Evolutionary conservation across 2,113 vertebrate species (phyloP), one percentile per base, ranked within the genome.

Genomic region (Butorides virescens): DNA sequence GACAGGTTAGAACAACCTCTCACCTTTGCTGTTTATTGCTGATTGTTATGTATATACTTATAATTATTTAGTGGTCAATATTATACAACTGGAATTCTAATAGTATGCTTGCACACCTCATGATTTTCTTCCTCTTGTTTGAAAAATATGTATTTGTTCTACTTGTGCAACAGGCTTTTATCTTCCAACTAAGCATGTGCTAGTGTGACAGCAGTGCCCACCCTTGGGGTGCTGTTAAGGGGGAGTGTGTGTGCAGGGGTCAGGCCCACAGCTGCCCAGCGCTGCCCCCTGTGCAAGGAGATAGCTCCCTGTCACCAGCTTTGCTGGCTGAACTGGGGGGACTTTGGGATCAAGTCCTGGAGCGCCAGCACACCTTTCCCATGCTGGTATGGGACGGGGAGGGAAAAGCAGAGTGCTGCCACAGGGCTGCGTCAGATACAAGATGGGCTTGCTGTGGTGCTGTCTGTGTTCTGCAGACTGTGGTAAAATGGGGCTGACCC

Each of bases 371-470:
- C 11, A 11, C 13, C 10, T 49, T 79, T 47, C 13, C 30, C 2
- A 0, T 39, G 42, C 30, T 72, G 52, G 4, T 6, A 5, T 10
- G 34, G 46, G 23, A 5, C 4, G 27, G 50, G 25, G 25, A 71
- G 25, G 36, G 19, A 23, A 23, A 23, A 84, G 46, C 44, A 15
- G 34, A 25, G 56, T 22, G 22, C 2, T 73, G 58, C 25, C 15
- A 3, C 23, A 37, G 56, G 20, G 11, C 1, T 39, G 9, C 9
- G 12, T n/a, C 15, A 16, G 11, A 5, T 16, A 20, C 0, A 2
- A 34, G 46, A 8, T 2, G 12, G 30, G 2, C 37, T 70, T 26
- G 13, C 32, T 47, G 67, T 36, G 68, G 25, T 55, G 22, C n/a
- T 56, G 37, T 3, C 39, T 52, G 17, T 21, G 1, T 42, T 66